Evolutionary conservation across 2,797 vertebrate species (phyloP).

Genomic region (Acestrorhynchus altus): DNA sequence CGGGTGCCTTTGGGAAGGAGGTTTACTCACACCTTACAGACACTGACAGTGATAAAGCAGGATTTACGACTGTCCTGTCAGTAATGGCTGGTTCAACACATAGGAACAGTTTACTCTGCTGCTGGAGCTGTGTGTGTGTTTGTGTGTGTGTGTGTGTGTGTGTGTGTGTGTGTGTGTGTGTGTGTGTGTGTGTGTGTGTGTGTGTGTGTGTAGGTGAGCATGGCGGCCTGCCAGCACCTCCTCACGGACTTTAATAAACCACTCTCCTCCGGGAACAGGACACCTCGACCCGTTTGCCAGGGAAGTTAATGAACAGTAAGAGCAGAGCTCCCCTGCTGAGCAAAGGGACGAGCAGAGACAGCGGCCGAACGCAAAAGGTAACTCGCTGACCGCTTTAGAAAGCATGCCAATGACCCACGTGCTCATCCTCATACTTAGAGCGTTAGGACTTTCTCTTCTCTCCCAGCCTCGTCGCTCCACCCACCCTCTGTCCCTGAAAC

Average conservation of each 20-base stretch:
- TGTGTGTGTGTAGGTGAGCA: background rate
- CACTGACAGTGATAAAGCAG: constrained; percentile 79
- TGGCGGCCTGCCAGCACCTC: constrained; percentile 77
- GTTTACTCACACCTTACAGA: constrained; percentile 70
- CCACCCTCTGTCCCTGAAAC: background rate
- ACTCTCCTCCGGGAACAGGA: constrained; percentile 73
- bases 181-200: constrained; percentile 39
- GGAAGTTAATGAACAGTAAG: constrained; percentile 41
- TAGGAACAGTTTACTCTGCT: constrained; percentile 77
- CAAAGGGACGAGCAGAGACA: background rate
- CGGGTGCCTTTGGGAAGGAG: constrained; percentile 49
- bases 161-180: background rate
- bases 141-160: constrained; percentile 38
- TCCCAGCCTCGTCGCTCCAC: background rate
- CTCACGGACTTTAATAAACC: constrained; percentile 80
- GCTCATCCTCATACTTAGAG: background rate
- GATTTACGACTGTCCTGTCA: constrained; percentile 69
- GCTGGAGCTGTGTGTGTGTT: constrained; percentile 70
- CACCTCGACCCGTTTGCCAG: constrained; percentile 67
- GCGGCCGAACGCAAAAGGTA: background rate
- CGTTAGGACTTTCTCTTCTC: background rate
- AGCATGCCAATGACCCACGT: background rate
- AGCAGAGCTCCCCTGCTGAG: background rate
- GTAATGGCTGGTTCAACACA: constrained; percentile 80
- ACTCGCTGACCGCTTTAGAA: constrained; percentile 1